Evolutionary conservation across 2,888 invertebrate genomes (phyloP).

Genomic region (Agonopterix heracliana): DNA sequence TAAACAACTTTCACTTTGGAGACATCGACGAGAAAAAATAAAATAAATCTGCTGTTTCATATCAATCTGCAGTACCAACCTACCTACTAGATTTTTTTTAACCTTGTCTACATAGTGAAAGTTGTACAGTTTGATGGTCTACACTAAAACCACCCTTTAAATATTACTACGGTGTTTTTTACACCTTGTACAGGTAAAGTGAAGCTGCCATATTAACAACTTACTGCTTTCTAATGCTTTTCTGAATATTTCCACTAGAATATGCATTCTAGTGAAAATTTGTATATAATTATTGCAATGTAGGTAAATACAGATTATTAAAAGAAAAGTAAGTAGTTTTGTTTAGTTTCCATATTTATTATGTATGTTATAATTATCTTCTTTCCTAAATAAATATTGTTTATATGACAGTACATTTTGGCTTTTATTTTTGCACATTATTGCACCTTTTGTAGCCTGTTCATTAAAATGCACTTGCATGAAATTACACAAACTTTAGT

Average conservation of each 20-base stretch:
- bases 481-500: slow-evolving; percentile 13
- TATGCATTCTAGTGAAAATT: slow-evolving; percentile 1
- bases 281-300: too few relatives aligned
- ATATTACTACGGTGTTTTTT: too few relatives aligned
- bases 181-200: too few relatives aligned
- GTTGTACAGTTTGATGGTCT: too few relatives aligned
- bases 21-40: too few relatives aligned
- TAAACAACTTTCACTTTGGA: too few relatives aligned
- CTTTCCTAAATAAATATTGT: slow-evolving; percentile 35
- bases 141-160: too few relatives aligned
- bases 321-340: slow-evolving; percentile 11
- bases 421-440: slow-evolving; percentile 34
- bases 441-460: slow-evolving; percentile 16
- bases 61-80: too few relatives aligned
- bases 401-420: slow-evolving; percentile 29
- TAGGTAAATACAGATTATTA: not conserved
- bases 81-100: too few relatives aligned
- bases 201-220: slow-evolving; percentile 34
- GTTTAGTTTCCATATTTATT: slow-evolving; percentile 14
- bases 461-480: slow-evolving; percentile 18
- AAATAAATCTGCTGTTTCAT: too few relatives aligned
- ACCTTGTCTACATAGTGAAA: too few relatives aligned
- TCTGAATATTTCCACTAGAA: slow-evolving; percentile 12
- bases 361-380: slow-evolving; percentile 23
- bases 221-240: slow-evolving; percentile 56